These are phyloP conservation scores for Monopterus albus DNA, from an alignment of 2,113 vertebrate species.

Conservation along the genomic window DNA sequence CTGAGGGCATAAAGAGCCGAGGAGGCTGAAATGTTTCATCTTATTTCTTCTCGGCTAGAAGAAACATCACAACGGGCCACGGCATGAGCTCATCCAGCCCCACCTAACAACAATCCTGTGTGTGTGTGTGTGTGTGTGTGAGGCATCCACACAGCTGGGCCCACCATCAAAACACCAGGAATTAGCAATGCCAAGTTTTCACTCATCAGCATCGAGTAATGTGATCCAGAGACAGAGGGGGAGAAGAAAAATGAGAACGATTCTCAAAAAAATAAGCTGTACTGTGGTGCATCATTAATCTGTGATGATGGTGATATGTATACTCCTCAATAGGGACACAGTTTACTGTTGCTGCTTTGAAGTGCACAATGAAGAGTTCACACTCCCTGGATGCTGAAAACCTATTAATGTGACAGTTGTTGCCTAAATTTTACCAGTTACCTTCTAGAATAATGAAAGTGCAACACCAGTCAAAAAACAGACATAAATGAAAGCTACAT, in stretches of 20 bases:
- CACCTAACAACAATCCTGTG: slow-evolving; percentile 51
- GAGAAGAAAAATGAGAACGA: neutral
- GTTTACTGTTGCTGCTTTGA: no score
- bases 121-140: neutral
- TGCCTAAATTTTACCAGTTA: neutral
- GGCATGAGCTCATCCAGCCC: slow-evolving; percentile 72
- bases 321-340: no score
- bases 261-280: neutral
- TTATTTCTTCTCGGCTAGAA: slow-evolving; percentile 30
- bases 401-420: no score
- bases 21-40: slow-evolving; percentile 44
- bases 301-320: no score
- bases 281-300: neutral
- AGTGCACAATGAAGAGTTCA: no score
- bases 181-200: slow-evolving; percentile 34
- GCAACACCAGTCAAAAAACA: neutral
- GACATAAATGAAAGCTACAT: neutral
- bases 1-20: slow-evolving; percentile 39
- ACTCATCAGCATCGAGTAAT: slow-evolving; percentile 34
- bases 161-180: slow-evolving; percentile 38
- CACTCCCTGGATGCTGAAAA: no score
- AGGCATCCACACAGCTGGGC: slow-evolving; percentile 51
- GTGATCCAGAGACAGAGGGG: slow-evolving; percentile 18
- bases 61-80: slow-evolving; percentile 33
- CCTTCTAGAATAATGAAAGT: neutral